These are phyloP conservation scores for Diarsia mendica DNA, from an alignment of 2,888 invertebrate genomes.

Conservation along the genomic window DNA sequence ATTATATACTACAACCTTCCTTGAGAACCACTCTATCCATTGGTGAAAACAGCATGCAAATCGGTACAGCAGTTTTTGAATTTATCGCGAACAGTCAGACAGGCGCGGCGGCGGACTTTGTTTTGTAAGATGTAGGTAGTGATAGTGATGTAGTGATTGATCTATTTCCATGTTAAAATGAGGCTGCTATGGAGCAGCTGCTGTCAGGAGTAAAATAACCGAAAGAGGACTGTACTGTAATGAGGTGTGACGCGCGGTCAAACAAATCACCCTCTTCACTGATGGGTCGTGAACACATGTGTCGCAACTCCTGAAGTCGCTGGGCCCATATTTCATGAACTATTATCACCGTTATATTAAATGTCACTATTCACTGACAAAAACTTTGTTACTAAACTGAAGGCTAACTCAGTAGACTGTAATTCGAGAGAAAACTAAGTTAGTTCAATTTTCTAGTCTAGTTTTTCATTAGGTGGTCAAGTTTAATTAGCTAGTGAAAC, in stretches of 20 bases:
- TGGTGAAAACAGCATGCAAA: too few relatives aligned
- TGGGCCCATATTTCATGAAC: background rate
- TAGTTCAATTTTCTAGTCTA: constrained; percentile 26
- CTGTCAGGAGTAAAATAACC: background rate
- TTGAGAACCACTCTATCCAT: too few relatives aligned
- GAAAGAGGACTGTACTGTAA: background rate
- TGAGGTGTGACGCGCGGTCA: background rate
- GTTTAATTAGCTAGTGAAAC: background rate
- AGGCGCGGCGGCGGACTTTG: too few relatives aligned
- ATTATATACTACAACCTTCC: too few relatives aligned
- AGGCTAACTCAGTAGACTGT: constrained; percentile 38
- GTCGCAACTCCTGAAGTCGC: background rate
- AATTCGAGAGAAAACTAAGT: constrained; percentile 43
- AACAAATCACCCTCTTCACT: background rate
- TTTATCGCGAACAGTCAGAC: too few relatives aligned
- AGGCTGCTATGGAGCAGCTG: background rate
- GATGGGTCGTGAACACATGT: too few relatives aligned
- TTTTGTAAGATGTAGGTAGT: too few relatives aligned
- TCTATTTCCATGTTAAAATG: background rate
- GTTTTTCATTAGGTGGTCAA: background rate
- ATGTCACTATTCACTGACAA: background rate
- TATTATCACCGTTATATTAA: background rate
- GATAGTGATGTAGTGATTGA: background rate
- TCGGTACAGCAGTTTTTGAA: too few relatives aligned
- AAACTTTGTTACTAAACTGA: constrained; percentile 1